These are phyloP conservation scores for Etia nguti DNA, from an alignment of 2,113 vertebrate species.

Conservation along the genomic window DNA sequence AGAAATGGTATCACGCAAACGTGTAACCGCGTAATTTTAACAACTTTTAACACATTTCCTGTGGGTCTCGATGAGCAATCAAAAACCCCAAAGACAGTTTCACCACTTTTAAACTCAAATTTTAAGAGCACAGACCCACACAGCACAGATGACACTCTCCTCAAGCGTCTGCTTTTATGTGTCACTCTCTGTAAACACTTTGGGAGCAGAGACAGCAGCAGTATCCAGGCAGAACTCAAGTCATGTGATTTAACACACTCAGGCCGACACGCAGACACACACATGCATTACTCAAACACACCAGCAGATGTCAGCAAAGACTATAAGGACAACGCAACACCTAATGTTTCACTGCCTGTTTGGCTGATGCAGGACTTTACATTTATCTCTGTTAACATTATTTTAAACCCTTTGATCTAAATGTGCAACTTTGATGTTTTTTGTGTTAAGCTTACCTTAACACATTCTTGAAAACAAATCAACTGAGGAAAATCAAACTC, in stretches of 20 bases:
- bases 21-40: rapidly evolving
- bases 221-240: slow-evolving; percentile 57
- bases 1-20: not conserved
- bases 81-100: not conserved
- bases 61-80: not conserved
- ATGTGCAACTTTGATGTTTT: not conserved
- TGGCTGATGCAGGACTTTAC: not conserved
- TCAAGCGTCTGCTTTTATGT: not conserved
- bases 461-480: not conserved
- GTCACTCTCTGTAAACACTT: slow-evolving; percentile 2
- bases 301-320: slow-evolving; percentile 65
- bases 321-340: not conserved
- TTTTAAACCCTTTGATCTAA: not conserved
- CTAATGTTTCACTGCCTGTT: not conserved
- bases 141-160: too few species aligned
- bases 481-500: not conserved
- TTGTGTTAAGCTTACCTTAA: rapidly evolving
- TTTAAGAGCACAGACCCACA: not conserved
- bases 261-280: not conserved
- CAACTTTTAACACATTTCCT: not conserved
- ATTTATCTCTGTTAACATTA: not conserved
- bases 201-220: not conserved
- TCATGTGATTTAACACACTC: slow-evolving; percentile 39
- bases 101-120: not conserved
- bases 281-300: not conserved